Base-by-base conservation (phyloP, 2,797 vertebrate species). In the Enteromius afrohamiltoni region DNA sequence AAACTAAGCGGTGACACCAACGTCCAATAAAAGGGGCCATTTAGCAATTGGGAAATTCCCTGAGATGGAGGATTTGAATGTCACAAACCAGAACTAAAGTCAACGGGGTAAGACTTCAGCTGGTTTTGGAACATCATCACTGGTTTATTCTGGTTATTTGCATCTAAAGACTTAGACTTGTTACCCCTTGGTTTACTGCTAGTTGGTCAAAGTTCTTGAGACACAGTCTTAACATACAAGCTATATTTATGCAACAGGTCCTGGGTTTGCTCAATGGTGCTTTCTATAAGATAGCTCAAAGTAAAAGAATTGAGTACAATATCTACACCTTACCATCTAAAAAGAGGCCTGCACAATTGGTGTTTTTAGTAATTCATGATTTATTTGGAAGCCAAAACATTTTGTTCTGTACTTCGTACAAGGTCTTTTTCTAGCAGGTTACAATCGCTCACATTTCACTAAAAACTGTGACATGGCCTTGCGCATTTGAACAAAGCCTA, bases 391-490 rank as follows among this genome's bases (percentile, higher is more conserved):
- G 19, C 2, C 58, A 8, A 75, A 53, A 49, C 26, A 10, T 79
- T 80, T 68, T 55, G 49, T 17, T 80, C 6, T 3, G 6, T 7
- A 68, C 31, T 40, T 73, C 9, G 34, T 26, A 37, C 47, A 76
- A 82, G 60, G 47, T 67, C 29, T n/a, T 42, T 13, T 14, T 60
- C 60, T 58, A 13, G 42, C 16, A 23, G 16, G 23, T 58, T 77
- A 19, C 69, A 49, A 83, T 42, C 2, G 31, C 49, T 69, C 51
- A 62, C 53, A 68, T 64, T 31, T 58, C 73, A 58, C 21, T 21
- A 73, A 23, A 80, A 40, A 53, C 37, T 9, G 13, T 77, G 51
- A 71, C 74, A 70, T 3, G 9, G 21, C 65, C 65, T 83, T 58
- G 40, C 29, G 0, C 51, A 60, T 71, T 21, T 64, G 42, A 53